Conservation (phyloP, 2,888 invertebrate genomes). For the Limnephilus marmoratus region DNA sequence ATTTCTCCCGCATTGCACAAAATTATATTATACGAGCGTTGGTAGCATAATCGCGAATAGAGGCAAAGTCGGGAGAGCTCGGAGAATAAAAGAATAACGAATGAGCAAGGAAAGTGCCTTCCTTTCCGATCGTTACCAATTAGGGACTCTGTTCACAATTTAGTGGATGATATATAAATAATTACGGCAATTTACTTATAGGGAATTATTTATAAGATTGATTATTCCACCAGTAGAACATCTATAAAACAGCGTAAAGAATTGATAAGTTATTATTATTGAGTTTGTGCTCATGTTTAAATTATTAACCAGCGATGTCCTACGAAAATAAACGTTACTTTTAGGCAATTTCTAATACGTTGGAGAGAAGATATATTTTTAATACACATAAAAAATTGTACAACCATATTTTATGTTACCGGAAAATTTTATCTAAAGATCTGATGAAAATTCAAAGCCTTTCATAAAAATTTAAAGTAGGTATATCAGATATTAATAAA, state of each 20-base stretch:
- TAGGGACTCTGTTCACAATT: background rate
- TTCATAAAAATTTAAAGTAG: too few species aligned
- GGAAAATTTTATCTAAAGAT: too few species aligned
- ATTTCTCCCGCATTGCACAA: background rate
- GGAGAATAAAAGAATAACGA: background rate
- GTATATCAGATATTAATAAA: too few species aligned
- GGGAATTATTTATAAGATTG: background rate
- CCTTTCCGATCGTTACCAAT: background rate
- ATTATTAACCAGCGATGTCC: too few species aligned
- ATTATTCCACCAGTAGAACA: background rate
- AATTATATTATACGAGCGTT: background rate
- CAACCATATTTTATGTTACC: too few species aligned
- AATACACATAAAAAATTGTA: too few species aligned
- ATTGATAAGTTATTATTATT: too few species aligned
- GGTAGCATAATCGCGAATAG: background rate
- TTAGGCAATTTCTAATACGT: too few species aligned
- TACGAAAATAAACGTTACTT: too few species aligned
- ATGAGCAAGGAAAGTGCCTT: background rate
- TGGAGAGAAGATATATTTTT: too few species aligned
- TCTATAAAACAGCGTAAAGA: background rate
- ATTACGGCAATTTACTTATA: background rate
- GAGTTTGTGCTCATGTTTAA: too few species aligned
- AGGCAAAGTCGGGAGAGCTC: background rate
- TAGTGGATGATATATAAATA: background rate
- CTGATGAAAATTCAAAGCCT: too few species aligned